Evolutionary conservation across 2,888 invertebrate genomes (phyloP).

Genomic region (Drosophila aldrichi): DNA sequence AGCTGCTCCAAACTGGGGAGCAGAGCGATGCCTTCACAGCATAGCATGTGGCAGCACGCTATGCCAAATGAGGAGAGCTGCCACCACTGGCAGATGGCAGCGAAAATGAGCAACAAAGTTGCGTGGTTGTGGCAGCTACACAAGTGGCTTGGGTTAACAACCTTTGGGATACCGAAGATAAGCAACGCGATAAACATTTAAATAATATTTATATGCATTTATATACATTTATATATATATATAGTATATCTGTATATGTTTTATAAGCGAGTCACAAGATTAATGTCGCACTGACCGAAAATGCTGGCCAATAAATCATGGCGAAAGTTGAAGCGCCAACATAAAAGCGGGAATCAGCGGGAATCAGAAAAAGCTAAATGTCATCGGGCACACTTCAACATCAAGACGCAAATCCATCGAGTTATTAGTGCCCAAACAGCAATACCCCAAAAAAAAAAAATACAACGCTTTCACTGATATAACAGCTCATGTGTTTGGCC

Average conservation of each 20-base stretch:
- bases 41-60: slow-evolving; percentile 46
- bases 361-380: slow-evolving; percentile 32
- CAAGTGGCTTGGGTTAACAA: slow-evolving; percentile 49
- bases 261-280: slow-evolving; percentile 54
- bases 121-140: slow-evolving; percentile 31
- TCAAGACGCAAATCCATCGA: slow-evolving; percentile 37
- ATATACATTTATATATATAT: slow-evolving; percentile 32
- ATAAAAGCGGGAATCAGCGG: slow-evolving; percentile 20
- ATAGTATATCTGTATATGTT: slow-evolving; percentile 50
- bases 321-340: slow-evolving; percentile 64
- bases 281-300: slow-evolving; percentile 65
- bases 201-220: slow-evolving; percentile 64
- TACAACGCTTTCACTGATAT: slow-evolving; percentile 50
- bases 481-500: slow-evolving; percentile 9
- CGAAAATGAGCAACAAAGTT: slow-evolving; percentile 34
- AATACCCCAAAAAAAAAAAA: slow-evolving; percentile 43
- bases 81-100: slow-evolving; percentile 18
- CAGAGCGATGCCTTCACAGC: slow-evolving; percentile 17
- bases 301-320: slow-evolving; percentile 77
- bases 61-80: slow-evolving; percentile 37
- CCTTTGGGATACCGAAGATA: slow-evolving; percentile 46
- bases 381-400: slow-evolving; percentile 49
- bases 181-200: slow-evolving; percentile 59
- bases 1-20: slow-evolving; percentile 17
- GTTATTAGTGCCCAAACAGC: slow-evolving; percentile 51